Conservation (phyloP, 2,888 invertebrate species). For the Mellilla xanthometata region DNA sequence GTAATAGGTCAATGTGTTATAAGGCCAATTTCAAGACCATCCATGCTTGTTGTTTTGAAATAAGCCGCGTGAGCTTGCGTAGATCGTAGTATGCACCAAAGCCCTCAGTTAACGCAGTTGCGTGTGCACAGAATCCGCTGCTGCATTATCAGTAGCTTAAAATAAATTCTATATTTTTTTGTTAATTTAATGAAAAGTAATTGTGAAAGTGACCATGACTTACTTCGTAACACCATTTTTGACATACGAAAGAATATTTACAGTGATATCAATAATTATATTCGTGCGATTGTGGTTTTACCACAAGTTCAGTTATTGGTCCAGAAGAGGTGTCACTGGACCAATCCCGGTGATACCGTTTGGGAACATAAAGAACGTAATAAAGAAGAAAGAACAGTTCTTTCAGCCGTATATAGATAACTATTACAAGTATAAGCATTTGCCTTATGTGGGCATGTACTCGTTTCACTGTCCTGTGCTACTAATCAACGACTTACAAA, state of each 20-base stretch:
- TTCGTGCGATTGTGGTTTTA: conserved; percentile 58
- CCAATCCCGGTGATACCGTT: conserved; percentile 84
- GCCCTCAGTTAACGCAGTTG: conserved; percentile 8
- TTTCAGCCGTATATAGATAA: conserved; percentile 84
- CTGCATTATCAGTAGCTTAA: background rate
- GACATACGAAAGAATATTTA: conserved; percentile 39
- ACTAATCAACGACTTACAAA: conserved; percentile 83
- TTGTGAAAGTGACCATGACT: conserved; percentile 27
- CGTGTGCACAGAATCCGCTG: conserved; percentile 3
- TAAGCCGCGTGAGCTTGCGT: conserved; percentile 10
- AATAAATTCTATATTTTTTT: background rate
- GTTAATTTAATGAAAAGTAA: too few species aligned
- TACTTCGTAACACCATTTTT: conserved; percentile 32
- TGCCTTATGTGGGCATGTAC: conserved; percentile 83
- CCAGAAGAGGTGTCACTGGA: conserved; percentile 77
- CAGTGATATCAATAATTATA: conserved; percentile 38
- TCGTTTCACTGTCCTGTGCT: conserved; percentile 84
- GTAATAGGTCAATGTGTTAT: conserved; percentile 12
- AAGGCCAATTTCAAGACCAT: conserved; percentile 20
- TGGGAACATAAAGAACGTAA: conserved; percentile 82
- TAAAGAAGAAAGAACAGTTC: conserved; percentile 80
- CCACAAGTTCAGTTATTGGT: conserved; percentile 83
- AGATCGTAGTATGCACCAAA: conserved; percentile 13
- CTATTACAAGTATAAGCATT: conserved; percentile 77
- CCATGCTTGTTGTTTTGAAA: conserved; percentile 17